These are phyloP conservation scores for Bombyx mori DNA, from an alignment of 1,140 invertebrate genomes.

Conservation along the genomic window DNA sequence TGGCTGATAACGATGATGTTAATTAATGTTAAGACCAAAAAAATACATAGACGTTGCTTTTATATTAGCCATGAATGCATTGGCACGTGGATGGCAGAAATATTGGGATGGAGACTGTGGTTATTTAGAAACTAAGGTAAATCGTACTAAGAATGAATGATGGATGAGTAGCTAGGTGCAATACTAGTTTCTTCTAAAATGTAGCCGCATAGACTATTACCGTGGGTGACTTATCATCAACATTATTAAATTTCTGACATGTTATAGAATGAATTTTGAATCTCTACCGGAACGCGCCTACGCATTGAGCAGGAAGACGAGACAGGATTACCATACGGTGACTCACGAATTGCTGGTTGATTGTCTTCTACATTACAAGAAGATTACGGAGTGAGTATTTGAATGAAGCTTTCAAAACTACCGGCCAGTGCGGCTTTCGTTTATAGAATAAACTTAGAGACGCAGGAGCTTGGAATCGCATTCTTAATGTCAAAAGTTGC, in stretches of 20 bases:
- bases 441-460: neutral
- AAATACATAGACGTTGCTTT: no score
- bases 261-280: constrained; percentile 10
- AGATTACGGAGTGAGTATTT: constrained; percentile 32
- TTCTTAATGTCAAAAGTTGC: neutral
- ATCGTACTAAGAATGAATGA: no score
- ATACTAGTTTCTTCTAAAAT: no score
- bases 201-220: no score
- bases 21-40: no score
- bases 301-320: neutral
- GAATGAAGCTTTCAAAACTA: neutral
- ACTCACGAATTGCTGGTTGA: constrained; percentile 26
- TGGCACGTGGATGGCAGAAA: neutral
- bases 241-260: neutral
- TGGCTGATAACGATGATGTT: no score
- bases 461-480: neutral
- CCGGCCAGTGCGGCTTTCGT: neutral
- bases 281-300: constrained; percentile 5
- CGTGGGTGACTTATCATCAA: neutral
- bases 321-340: constrained; percentile 11
- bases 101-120: no score
- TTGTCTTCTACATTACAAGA: constrained; percentile 32
- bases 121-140: no score
- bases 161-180: no score
- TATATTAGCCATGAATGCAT: neutral